Evolutionary conservation across 1,140 invertebrate species (phyloP).

Genomic region (Sinonovacula constricta): DNA sequence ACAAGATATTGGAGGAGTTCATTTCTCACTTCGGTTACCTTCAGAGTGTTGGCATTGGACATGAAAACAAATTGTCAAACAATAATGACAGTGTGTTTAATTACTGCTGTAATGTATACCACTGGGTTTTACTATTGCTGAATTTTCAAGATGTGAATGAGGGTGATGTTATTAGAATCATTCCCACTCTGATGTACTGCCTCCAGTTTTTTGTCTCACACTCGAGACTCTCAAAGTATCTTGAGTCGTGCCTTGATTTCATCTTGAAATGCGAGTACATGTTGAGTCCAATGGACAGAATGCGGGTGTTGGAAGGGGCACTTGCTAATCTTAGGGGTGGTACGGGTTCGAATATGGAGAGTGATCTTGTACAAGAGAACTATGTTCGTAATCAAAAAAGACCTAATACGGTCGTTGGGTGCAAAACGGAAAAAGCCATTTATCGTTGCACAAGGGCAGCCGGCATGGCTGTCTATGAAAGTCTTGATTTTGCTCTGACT

Average conservation of each 20-base stretch:
- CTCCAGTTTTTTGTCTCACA: slow-evolving; percentile 6
- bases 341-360: neutral
- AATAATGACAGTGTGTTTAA: neutral
- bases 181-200: neutral
- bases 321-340: neutral
- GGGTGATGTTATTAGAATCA: neutral
- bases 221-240: slow-evolving; percentile 12
- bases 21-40: neutral
- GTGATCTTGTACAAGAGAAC: slow-evolving; percentile 6
- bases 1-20: slow-evolving; percentile 2
- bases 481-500: neutral
- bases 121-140: neutral
- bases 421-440: slow-evolving; percentile 4
- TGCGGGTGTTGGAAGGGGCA: slow-evolving; percentile 5
- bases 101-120: slow-evolving; percentile 13
- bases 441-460: neutral
- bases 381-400: slow-evolving; percentile 10
- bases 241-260: slow-evolving; percentile 6
- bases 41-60: neutral
- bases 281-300: slow-evolving; percentile 10
- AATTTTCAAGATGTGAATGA: neutral
- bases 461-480: neutral
- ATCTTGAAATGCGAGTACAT: neutral
- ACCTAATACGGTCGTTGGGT: slow-evolving; percentile 4
- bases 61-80: neutral